A percentile compares a stretch with the other conserved stretches of the same genome.
phyloP scores from a whole-genome alignment of 2,888 invertebrate genomes.

The Apodemia mormo region DNA sequence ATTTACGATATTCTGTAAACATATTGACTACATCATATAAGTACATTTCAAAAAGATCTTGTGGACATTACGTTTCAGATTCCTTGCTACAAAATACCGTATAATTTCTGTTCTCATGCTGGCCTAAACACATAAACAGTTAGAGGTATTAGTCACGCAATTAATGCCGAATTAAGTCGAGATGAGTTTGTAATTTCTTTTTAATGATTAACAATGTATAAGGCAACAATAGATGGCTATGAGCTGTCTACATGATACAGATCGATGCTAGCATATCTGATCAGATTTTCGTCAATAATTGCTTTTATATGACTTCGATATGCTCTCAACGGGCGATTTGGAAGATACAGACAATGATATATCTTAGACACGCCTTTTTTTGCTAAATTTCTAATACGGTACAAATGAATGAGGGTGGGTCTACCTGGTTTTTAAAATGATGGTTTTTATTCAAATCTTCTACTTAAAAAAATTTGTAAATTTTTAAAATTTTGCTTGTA shows the following conservation, averaged over 20 bases:
- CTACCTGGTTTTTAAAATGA: too few species aligned
- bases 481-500: too few species aligned
- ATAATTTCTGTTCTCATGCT: not conserved
- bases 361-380: not conserved
- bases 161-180: constrained; percentile 16
- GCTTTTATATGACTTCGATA: constrained; percentile 52
- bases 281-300: constrained; percentile 52
- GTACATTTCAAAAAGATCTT: too few species aligned
- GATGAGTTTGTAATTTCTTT: constrained; percentile 14
- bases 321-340: constrained; percentile 47
- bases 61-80: not conserved
- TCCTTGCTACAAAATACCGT: not conserved
- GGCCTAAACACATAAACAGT: not conserved
- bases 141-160: constrained; percentile 23
- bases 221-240: constrained; percentile 20
- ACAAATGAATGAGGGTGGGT: too few species aligned
- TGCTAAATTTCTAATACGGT: too few species aligned
- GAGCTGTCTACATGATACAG: constrained; percentile 36
- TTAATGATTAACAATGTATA: constrained; percentile 23
- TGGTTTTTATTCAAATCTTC: too few species aligned
- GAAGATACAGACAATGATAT: constrained; percentile 24
- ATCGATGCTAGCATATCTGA: constrained; percentile 36
- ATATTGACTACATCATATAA: too few species aligned
- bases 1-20: too few species aligned
- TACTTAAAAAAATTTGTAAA: too few species aligned